These are phyloP conservation scores for Cephalophus harveyi DNA, from an alignment of 2,113 vertebrate genomes.

Conservation along the genomic window DNA sequence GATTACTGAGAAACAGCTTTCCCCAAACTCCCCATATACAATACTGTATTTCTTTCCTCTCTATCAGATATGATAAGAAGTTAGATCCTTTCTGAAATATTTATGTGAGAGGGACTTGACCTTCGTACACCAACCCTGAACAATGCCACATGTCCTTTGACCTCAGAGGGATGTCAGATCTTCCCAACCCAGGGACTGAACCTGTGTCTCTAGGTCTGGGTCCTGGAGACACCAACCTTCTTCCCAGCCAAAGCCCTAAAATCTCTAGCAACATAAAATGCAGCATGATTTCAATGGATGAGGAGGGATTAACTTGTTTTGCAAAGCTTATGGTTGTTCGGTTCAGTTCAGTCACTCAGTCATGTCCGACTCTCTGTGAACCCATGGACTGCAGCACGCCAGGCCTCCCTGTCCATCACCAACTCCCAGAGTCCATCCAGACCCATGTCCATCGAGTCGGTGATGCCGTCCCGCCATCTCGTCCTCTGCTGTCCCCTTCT, in stretches of 20 bases:
- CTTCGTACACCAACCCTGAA: background rate
- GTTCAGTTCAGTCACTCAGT: background rate
- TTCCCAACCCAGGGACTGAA: background rate
- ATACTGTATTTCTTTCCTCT: background rate
- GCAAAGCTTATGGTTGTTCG: background rate
- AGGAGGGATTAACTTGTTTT: background rate
- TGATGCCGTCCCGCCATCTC: background rate
- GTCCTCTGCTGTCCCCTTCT: background rate
- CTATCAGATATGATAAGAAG: background rate
- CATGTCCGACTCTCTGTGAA: accelerated
- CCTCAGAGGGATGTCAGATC: background rate
- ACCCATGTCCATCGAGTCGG: accelerated
- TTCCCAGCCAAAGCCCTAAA: background rate
- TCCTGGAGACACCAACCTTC: background rate
- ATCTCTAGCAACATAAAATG: background rate
- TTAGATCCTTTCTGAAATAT: background rate
- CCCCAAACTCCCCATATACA: background rate
- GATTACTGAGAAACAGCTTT: background rate
- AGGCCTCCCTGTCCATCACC: background rate
- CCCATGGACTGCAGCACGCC: accelerated
- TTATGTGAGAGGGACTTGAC: background rate
- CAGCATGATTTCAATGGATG: background rate
- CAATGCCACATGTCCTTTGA: background rate
- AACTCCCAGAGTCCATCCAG: background rate
- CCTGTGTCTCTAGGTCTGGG: background rate